Base-by-base conservation (phyloP, 1,140 invertebrate genomes). In the Araneus ventricosus region DNA sequence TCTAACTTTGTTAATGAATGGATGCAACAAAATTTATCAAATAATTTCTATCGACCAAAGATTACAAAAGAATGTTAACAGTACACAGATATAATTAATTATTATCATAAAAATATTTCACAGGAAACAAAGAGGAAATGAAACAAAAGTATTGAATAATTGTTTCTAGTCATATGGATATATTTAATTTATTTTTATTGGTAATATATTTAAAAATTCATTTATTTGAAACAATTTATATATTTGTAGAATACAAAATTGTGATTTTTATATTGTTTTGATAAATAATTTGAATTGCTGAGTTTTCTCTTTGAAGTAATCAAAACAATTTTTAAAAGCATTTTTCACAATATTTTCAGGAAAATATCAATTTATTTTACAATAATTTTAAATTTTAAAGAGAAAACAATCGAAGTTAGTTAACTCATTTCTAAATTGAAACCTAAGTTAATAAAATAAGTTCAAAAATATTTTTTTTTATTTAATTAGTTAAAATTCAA, bases 41-140 rank as follows among this genome's bases (percentile, higher is more conserved):
- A 67, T 67, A n/a, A 75, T 75, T 75, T 75, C 27, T 75, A 34
- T 75, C 30, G 27, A 75, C 30, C 67, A 75, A 75, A 75, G 67
- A 75, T 75, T 75, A 34, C 1, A 34, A 37, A 4, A 75, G 17
- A 75, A 34, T 20, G 2, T 75, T 20, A 52, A 52, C 10, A 41
- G 34, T 34, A 10, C 17, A 75, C 17, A 20, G 10, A 27, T 4
- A 2, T 17, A 75, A 34, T 75, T 20, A 75, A 20, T 37, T 14
- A 10, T 20, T 75, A 14, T 20, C 27, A 37, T 4, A 37, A 10
- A 75, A n/a, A n/a, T n/a, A n/a, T n/a, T n/a, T n/a, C n/a, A n/a
- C n/a, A n/a, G n/a, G n/a, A n/a, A n/a, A n/a, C n/a, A n/a, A n/a
- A n/a, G n/a, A n/a, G 10, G 45, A 3, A 45, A 45, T 0, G 2